Evolutionary conservation across 2,888 invertebrate species (phyloP).

Genomic region (Eristalis pertinax): DNA sequence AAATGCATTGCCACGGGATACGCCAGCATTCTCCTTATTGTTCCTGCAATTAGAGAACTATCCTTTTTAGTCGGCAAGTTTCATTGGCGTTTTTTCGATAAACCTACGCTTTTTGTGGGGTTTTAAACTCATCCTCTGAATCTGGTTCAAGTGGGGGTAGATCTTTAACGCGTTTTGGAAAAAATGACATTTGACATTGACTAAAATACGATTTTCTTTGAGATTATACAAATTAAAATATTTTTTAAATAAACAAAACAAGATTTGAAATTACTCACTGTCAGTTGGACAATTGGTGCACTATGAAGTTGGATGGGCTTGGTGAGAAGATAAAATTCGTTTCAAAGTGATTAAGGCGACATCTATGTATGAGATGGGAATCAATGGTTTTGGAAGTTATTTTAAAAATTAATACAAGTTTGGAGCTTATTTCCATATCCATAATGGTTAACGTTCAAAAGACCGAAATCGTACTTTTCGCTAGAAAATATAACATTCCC

Average conservation of each 20-base stretch:
- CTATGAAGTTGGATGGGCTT: constrained; percentile 37
- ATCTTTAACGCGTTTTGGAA: constrained; percentile 79
- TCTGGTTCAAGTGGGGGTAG: constrained; percentile 78
- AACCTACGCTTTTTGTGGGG: constrained; percentile 74
- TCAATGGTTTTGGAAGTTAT: no score
- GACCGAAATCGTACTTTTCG: no score
- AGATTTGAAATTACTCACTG: constrained; percentile 30
- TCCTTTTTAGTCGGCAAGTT: neutral
- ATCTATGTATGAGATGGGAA: neutral
- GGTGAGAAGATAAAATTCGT: neutral
- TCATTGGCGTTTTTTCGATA: neutral
- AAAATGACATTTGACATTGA: constrained; percentile 74
- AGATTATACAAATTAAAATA: neutral
- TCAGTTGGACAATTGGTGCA: constrained; percentile 27
- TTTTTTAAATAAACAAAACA: constrained; percentile 53
- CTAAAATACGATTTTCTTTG: neutral
- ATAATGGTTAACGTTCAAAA: no score
- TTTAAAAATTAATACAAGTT: no score
- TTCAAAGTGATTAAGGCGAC: neutral
- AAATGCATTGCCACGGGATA: constrained; percentile 22
- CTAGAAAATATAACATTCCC: no score
- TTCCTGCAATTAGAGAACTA: constrained; percentile 25
- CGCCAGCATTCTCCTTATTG: constrained; percentile 16
- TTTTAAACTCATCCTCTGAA: constrained; percentile 78
- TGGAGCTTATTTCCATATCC: no score